Evolutionary conservation across 1,140 invertebrate species (phyloP).

Genomic region (Drosophila willistoni): DNA sequence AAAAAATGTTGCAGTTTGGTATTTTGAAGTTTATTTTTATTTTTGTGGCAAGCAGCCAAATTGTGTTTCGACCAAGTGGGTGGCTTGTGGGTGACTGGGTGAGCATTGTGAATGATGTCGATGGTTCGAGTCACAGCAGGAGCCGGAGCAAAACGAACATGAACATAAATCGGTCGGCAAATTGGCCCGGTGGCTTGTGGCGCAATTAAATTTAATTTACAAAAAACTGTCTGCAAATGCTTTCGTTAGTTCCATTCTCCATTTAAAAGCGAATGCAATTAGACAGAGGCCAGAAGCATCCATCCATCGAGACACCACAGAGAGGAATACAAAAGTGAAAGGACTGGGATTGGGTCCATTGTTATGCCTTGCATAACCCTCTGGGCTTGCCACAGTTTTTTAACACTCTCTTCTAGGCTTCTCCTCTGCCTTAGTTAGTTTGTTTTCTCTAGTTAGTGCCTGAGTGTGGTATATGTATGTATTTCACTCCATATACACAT

Average conservation of each 20-base stretch:
- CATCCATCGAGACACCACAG: slow-evolving; percentile 2
- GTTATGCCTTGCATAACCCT: not conserved
- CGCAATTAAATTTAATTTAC: slow-evolving; percentile 77
- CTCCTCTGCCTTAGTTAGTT: not conserved
- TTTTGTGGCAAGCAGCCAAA: slow-evolving; percentile 66
- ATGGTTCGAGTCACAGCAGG: not conserved
- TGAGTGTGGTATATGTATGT: not conserved
- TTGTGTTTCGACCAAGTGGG: slow-evolving; percentile 45
- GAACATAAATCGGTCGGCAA: slow-evolving; percentile 37
- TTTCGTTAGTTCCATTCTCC: slow-evolving; percentile 23
- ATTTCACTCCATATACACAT: not conserved
- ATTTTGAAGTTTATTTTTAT: slow-evolving; percentile 43
- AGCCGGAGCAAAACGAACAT: not conserved
- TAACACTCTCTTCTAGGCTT: not conserved
- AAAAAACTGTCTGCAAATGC: slow-evolving; percentile 54
- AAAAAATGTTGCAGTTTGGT: slow-evolving; percentile 40
- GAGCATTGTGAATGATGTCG: slow-evolving; percentile 29
- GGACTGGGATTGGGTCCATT: not conserved
- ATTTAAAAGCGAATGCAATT: slow-evolving; percentile 50
- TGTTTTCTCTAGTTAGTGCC: slow-evolving; percentile 4
- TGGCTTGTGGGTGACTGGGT: not conserved
- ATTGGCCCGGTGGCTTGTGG: slow-evolving; percentile 57
- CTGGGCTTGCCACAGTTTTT: not conserved
- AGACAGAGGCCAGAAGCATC: slow-evolving; percentile 36
- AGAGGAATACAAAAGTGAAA: not conserved